These are phyloP conservation scores for human (Homo sapiens) DNA, from an alignment of 2,113 vertebrate genomes.

Conservation along the genomic window GRCh38 chr18:77150501-77151000, in stretches of 20 bases:
- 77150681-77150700: background rate
- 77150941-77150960: background rate
- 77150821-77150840: constrained; percentile 43
- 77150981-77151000: background rate
- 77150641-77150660: background rate
- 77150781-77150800: background rate
- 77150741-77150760: background rate
- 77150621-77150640: constrained; percentile 46
- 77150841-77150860: constrained; percentile 20
- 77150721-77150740: background rate
- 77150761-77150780: background rate
- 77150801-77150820: constrained; percentile 34
- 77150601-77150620: constrained; percentile 31
- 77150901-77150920: background rate
- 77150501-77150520: background rate
- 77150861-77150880: constrained; percentile 37
- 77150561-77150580: background rate
- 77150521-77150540: background rate
- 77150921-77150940: background rate
- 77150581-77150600: background rate
- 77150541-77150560: background rate
- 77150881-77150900: background rate
- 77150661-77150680: background rate
- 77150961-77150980: background rate
- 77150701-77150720: background rate